Conservation (phyloP, 2,888 invertebrate genomes). For the Pyrochroa serraticornis region DNA sequence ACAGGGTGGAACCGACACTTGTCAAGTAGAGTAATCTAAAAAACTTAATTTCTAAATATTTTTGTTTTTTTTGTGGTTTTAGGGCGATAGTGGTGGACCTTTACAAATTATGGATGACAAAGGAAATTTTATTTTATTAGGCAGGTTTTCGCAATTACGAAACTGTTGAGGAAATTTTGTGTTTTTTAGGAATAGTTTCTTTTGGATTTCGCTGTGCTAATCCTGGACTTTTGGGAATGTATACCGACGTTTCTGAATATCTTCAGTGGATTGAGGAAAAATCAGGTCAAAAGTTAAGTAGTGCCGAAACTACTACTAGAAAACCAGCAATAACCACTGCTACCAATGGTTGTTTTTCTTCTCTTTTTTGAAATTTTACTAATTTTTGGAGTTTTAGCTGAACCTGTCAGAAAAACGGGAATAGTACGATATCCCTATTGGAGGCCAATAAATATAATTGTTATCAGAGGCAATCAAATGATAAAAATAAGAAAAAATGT, state of each 20-base stretch:
- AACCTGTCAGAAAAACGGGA: not conserved
- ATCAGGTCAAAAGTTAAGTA: conserved; percentile 12
- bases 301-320: not conserved
- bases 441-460: conserved; percentile 33
- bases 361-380: too few species aligned
- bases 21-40: conserved; percentile 60
- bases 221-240: conserved; percentile 63
- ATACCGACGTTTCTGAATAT: conserved; percentile 66
- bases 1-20: conserved; percentile 66
- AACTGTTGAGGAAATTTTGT: not conserved
- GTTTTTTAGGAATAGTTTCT: conserved; percentile 64
- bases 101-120: conserved; percentile 57
- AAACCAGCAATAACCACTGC: not conserved
- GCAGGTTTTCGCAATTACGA: conserved; percentile 53
- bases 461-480: conserved; percentile 29
- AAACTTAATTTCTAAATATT: not conserved
- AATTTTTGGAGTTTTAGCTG: not conserved
- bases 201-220: conserved; percentile 72
- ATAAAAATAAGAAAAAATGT: conserved; percentile 16
- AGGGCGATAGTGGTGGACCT: conserved; percentile 86
- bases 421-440: conserved; percentile 16
- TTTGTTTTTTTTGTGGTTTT: conserved; percentile 32
- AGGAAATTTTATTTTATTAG: conserved; percentile 65
- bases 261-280: conserved; percentile 61
- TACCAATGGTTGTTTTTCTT: not conserved